Conservation (phyloP, 2,888 invertebrate species). For the Psylliodes chrysocephalus region DNA sequence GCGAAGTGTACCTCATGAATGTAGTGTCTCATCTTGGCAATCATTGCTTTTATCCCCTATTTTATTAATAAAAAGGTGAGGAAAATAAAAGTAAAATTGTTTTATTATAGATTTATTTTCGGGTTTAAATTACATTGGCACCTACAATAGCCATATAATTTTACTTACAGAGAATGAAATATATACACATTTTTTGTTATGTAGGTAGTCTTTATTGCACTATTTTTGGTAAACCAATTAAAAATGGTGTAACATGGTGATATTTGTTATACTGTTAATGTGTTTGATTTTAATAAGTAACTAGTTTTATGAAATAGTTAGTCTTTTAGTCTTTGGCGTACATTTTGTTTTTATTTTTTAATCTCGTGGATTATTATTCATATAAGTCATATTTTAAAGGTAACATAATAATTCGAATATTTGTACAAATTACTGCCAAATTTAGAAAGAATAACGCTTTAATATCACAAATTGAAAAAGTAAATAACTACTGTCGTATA, state of each 20-base stretch:
- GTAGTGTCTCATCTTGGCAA: no score
- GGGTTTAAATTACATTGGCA: slow-evolving; percentile 54
- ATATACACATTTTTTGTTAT: slow-evolving; percentile 50
- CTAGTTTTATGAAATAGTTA: slow-evolving; percentile 38
- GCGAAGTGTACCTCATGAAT: no score
- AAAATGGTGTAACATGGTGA: slow-evolving; percentile 33
- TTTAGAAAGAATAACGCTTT: neutral
- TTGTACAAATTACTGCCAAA: neutral
- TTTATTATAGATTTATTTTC: slow-evolving; percentile 38
- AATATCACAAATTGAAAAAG: slow-evolving; percentile 6
- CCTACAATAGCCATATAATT: slow-evolving; percentile 54
- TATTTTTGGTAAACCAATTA: slow-evolving; percentile 38
- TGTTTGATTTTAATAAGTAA: slow-evolving; percentile 30
- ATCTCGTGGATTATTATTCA: slow-evolving; percentile 11
- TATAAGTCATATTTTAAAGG: slow-evolving; percentile 1
- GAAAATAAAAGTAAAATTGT: neutral
- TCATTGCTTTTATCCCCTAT: no score
- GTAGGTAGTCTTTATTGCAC: slow-evolving; percentile 40
- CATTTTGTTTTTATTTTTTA: slow-evolving; percentile 26
- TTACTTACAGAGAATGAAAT: slow-evolving; percentile 48
- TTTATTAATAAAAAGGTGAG: no score
- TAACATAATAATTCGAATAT: neutral
- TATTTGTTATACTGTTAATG: slow-evolving; percentile 30
- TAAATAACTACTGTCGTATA: neutral
- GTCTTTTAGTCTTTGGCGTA: slow-evolving; percentile 45